phyloP scores from a whole-genome alignment of 2,797 vertebrate species.

The Enteromius radiatus region DNA sequence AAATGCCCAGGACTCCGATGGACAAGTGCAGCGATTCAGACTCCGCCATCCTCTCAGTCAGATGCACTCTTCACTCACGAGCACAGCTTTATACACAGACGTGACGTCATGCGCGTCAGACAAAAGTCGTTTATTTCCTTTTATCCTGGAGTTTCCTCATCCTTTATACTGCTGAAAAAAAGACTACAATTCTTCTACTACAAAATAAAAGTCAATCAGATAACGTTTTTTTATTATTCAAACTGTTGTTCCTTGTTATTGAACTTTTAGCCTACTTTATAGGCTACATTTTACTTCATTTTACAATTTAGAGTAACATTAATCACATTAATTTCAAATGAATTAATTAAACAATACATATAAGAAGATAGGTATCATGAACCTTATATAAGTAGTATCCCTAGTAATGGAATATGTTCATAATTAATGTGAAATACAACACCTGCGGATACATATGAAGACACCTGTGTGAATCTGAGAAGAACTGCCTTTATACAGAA shows the following conservation, averaged over 20 bases:
- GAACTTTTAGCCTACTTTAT: neutral
- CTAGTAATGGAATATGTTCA: neutral
- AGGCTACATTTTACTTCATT: too few species aligned
- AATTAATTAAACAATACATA: neutral
- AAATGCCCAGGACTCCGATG: constrained; percentile 76
- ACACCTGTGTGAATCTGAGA: neutral
- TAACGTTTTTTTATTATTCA: neutral
- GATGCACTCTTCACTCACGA: rapidly evolving
- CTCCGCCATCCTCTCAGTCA: constrained; percentile 63
- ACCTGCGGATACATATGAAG: neutral
- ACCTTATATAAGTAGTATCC: too few species aligned
- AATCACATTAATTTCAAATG: neutral
- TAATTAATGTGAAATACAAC: neutral
- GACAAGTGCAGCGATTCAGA: constrained; percentile 74
- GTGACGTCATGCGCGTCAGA: constrained; percentile 58
- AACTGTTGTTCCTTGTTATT: neutral
- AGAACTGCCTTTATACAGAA: neutral
- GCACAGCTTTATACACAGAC: neutral
- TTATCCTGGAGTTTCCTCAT: neutral
- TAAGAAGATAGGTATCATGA: neutral
- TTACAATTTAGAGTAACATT: neutral
- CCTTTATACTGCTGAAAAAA: neutral
- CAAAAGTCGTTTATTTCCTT: neutral
- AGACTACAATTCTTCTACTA: too few species aligned
- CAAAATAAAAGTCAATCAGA: neutral